Evolutionary conservation across 2,888 invertebrate species (phyloP).

Genomic region (Drosophila kanekoi): DNA sequence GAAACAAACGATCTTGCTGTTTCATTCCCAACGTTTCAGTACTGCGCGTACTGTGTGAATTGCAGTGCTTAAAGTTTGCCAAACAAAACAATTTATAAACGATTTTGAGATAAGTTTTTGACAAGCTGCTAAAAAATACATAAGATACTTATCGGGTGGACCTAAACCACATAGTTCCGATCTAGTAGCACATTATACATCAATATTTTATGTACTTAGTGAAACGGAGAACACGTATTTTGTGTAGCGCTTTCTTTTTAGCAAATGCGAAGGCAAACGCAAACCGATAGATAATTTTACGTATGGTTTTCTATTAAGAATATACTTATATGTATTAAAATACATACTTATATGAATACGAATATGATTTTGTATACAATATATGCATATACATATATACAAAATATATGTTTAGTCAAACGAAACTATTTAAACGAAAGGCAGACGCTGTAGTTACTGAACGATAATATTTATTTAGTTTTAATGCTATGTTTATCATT

Average conservation of each 20-base stretch:
- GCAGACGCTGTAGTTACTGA: conserved; percentile 71
- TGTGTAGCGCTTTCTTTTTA: conserved; percentile 48
- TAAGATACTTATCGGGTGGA: conserved; percentile 7
- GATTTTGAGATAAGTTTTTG: conserved; percentile 43
- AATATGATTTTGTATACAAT: conserved; percentile 71
- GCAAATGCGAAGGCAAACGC: conserved; percentile 48
- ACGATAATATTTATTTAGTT: conserved; percentile 71
- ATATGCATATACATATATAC: conserved; percentile 51
- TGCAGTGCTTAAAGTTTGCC: conserved; percentile 31
- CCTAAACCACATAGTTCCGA: conserved; percentile 27
- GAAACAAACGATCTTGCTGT: conserved; percentile 45
- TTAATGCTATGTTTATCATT: conserved; percentile 66
- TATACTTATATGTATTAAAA: conserved; percentile 54
- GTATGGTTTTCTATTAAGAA: conserved; percentile 58
- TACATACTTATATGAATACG: conserved; percentile 32
- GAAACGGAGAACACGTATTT: conserved; percentile 29
- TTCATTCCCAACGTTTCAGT: conserved; percentile 32
- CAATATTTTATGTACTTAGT: conserved; percentile 33
- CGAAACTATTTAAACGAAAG: conserved; percentile 59
- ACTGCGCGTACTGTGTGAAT: not conserved
- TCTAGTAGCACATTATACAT: conserved; percentile 9
- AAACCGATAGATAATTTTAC: conserved; percentile 51
- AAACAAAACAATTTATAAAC: conserved; percentile 26
- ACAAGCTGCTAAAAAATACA: conserved; percentile 31
- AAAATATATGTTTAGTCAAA: conserved; percentile 60